Percentiles rank a stretch among this genome's conserved stretches.
Evolutionary conservation across 2,113 vertebrate species (phyloP).

Genomic region (Argyrosomus japonicus): DNA sequence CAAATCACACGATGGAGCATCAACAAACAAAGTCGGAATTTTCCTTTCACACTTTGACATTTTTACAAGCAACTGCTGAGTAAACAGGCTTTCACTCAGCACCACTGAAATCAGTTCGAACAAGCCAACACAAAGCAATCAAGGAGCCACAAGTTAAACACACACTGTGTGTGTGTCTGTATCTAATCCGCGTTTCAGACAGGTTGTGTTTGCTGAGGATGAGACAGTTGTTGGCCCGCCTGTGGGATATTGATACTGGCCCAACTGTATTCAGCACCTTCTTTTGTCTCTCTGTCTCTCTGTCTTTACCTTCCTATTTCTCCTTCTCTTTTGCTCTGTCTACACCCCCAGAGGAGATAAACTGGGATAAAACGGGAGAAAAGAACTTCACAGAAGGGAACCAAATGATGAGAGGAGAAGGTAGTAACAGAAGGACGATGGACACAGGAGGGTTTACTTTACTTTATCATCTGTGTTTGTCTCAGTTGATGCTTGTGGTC

Average conservation of each 20-base stretch:
- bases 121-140: constrained; percentile 29
- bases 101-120: constrained; percentile 1
- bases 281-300: not conserved
- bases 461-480: not conserved
- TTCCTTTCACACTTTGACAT: too few species aligned
- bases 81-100: not conserved
- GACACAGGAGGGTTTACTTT: not conserved
- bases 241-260: constrained; percentile 24
- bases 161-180: constrained; percentile 8
- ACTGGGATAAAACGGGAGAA: not conserved
- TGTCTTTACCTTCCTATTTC: not conserved
- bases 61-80: not conserved
- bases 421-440: not conserved
- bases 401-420: not conserved
- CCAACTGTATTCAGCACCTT: not conserved
- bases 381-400: not conserved
- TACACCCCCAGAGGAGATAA: not conserved
- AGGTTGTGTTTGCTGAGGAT: constrained; percentile 42
- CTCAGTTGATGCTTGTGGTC: not conserved
- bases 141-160: constrained; percentile 4
- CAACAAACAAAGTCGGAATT: too few species aligned
- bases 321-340: not conserved
- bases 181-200: constrained; percentile 36
- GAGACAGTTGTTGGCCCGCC: constrained; percentile 27
- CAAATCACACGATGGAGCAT: too few species aligned